Evolutionary conservation across 2,113 vertebrate species (phyloP).

Genomic region (Tyto alba): DNA sequence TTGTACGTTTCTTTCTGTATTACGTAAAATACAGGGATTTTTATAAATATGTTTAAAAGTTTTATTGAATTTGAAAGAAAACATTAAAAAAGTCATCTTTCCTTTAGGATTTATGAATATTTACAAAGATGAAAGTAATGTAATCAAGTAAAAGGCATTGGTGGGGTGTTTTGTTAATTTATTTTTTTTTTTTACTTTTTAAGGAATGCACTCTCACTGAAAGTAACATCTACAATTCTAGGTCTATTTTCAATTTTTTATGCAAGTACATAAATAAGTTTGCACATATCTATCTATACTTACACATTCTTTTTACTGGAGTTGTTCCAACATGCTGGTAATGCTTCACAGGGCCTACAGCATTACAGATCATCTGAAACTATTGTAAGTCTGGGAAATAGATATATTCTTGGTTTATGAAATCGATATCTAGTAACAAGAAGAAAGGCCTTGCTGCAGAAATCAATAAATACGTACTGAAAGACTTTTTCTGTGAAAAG

Average conservation of each 20-base stretch:
- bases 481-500: not conserved
- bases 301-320: not conserved
- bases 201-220: not conserved
- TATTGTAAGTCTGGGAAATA: not conserved
- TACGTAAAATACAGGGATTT: not conserved
- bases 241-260: not conserved
- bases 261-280: not conserved
- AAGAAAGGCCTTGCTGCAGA: not conserved
- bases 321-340: not conserved
- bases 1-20: not conserved
- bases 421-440: not conserved
- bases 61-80: not conserved
- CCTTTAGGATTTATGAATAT: not conserved
- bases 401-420: not conserved
- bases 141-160: not conserved
- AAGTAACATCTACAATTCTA: not conserved
- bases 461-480: constrained; percentile 13
- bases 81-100: not conserved
- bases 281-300: not conserved
- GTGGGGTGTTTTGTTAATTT: rapidly evolving
- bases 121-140: not conserved
- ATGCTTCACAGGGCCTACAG: not conserved
- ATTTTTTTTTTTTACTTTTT: not conserved
- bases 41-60: not conserved
- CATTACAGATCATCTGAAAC: not conserved